These are phyloP conservation scores for Leptinotarsa tumamoca DNA, from an alignment of 2,888 invertebrate genomes.

Conservation along the genomic window DNA sequence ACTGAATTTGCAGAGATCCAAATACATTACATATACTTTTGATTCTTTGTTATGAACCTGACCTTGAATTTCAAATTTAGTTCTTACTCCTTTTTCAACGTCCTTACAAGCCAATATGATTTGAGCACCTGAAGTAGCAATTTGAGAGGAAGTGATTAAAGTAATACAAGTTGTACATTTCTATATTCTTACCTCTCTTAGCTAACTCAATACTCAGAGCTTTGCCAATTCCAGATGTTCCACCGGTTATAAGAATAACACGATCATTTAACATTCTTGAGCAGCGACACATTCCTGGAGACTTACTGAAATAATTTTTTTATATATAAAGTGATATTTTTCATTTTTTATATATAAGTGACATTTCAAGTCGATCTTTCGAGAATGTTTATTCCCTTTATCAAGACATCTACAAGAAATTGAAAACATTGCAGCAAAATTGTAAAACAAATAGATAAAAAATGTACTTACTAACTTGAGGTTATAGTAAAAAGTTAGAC, in stretches of 20 bases:
- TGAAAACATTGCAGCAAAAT: too few relatives aligned
- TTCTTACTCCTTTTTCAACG: constrained; percentile 64
- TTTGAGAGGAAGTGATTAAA: not conserved
- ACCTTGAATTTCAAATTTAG: constrained; percentile 65
- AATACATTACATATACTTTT: constrained; percentile 59
- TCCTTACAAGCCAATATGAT: constrained; percentile 71
- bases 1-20: constrained; percentile 63
- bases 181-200: constrained; percentile 61
- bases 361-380: too few relatives aligned
- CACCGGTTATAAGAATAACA: constrained; percentile 72
- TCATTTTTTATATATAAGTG: too few relatives aligned
- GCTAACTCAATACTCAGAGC: constrained; percentile 70
- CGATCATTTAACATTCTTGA: constrained; percentile 63
- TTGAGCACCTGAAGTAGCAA: constrained; percentile 63
- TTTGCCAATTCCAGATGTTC: constrained; percentile 73
- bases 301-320: constrained; percentile 51
- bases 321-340: too few relatives aligned
- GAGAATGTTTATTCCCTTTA: too few relatives aligned
- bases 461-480: too few relatives aligned
- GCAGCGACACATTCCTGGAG: constrained; percentile 57
- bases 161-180: not conserved
- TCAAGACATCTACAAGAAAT: too few relatives aligned
- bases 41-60: constrained; percentile 50
- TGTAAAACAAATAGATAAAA: too few relatives aligned
- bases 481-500: too few relatives aligned